Percentiles rank a stretch among this genome's conserved stretches.
phyloP scores from a whole-genome alignment of 2,113 vertebrate genomes.

The Catharus fuscescens region DNA sequence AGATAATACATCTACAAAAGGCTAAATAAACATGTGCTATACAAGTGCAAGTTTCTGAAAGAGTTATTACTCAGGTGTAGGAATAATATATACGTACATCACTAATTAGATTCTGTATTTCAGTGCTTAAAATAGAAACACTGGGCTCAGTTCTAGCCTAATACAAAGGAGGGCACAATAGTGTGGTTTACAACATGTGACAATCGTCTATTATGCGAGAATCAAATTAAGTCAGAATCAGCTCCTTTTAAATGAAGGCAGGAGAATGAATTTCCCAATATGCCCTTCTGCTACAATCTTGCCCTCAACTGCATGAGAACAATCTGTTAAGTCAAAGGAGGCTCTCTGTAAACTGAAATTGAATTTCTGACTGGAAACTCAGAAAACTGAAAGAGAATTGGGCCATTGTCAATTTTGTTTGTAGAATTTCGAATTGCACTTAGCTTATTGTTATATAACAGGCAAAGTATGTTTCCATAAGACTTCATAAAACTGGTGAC shows the following conservation, averaged over 20 bases:
- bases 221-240: neutral
- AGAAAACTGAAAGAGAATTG: neutral
- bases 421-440: neutral
- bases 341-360: neutral
- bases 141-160: neutral
- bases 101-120: constrained; percentile 9
- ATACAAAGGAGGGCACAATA: neutral
- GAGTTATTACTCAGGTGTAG: neutral
- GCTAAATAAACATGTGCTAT: constrained; percentile 47
- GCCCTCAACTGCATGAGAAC: neutral
- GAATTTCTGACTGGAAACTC: neutral
- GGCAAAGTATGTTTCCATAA: neutral
- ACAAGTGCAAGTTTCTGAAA: constrained; percentile 13
- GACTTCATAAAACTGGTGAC: neutral
- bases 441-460: neutral
- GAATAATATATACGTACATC: neutral
- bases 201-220: neutral
- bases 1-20: constrained; percentile 20
- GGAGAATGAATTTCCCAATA: constrained; percentile 10
- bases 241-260: neutral
- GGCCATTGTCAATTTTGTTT: neutral
- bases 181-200: neutral
- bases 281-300: neutral
- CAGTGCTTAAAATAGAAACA: constrained; percentile 27
- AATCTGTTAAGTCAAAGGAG: neutral